Evolutionary conservation across 2,113 vertebrate species (phyloP).

Genomic region (Callipepla squamata): DNA sequence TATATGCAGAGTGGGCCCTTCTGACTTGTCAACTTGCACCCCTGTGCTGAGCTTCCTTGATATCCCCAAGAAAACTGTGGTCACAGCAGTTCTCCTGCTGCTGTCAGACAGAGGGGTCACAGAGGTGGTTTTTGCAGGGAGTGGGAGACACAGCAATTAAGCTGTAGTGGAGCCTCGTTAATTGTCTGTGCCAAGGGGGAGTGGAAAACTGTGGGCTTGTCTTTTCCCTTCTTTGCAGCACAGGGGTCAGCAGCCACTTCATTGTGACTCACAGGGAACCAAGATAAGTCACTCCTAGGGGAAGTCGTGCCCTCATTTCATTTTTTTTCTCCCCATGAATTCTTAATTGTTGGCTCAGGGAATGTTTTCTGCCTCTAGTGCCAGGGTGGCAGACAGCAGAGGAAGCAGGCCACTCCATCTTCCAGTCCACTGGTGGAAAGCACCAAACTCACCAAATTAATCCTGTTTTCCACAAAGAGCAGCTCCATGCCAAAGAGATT

Average conservation of each 20-base stretch:
- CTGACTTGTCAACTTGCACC: background rate
- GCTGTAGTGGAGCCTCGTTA: background rate
- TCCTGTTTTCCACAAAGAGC: slow-evolving; percentile 2
- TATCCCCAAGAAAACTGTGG: background rate
- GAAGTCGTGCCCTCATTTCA: fast-evolving
- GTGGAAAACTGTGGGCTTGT: background rate
- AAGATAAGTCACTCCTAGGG: fast-evolving
- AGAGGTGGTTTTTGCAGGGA: background rate
- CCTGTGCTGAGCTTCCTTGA: background rate
- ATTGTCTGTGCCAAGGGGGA: background rate
- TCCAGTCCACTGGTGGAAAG: background rate
- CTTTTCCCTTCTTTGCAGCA: background rate
- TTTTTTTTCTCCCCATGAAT: background rate
- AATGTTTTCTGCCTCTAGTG: background rate
- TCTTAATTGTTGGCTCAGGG: background rate
- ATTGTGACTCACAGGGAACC: background rate
- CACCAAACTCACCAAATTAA: background rate
- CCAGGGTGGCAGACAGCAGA: fast-evolving
- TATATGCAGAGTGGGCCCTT: background rate
- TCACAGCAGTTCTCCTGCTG: background rate
- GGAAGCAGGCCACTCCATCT: fast-evolving
- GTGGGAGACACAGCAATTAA: background rate
- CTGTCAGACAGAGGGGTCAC: background rate
- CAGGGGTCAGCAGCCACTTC: background rate
- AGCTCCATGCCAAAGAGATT: slow-evolving; percentile 41